Percentiles rank a stretch among this genome's conserved stretches.
Conservation (phyloP, 2,113 vertebrate species). For the Myxocyprinus asiaticus region DNA sequence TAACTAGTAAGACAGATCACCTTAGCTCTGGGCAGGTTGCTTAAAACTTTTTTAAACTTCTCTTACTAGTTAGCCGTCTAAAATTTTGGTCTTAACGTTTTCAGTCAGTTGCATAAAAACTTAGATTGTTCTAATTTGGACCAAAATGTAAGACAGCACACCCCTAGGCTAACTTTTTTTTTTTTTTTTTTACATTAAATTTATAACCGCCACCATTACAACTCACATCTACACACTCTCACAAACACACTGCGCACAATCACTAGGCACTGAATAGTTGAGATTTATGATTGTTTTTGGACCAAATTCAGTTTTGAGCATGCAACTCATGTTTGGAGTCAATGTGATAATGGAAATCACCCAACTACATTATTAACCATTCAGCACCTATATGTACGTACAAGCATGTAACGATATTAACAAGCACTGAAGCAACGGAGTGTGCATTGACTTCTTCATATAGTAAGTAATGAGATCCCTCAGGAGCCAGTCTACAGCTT, state of each 20-base stretch:
- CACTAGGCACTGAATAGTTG: background rate
- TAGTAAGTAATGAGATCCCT: conserved; percentile 41
- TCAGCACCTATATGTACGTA: conserved; percentile 27
- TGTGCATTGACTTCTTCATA: conserved; percentile 35
- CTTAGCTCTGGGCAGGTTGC: no score
- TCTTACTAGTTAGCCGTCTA: no score
- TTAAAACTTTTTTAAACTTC: no score
- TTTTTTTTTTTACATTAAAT: no score
- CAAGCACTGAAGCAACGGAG: background rate
- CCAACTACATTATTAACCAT: conserved; percentile 28
- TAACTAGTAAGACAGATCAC: no score
- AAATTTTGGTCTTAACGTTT: no score
- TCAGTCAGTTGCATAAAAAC: no score
- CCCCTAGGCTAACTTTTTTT: no score
- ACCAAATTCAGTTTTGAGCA: background rate
- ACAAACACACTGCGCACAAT: background rate
- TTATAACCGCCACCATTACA: no score
- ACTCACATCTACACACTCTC: background rate
- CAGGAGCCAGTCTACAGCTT: conserved; percentile 47
- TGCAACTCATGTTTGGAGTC: background rate
- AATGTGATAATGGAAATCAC: conserved; percentile 15
- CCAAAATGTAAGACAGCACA: no score
- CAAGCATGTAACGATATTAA: conserved; percentile 9
- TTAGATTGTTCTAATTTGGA: no score
- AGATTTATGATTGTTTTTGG: background rate